A percentile compares a stretch with the other conserved stretches of the same genome.
Evolutionary conservation across 2,797 vertebrate genomes (phyloP).

Genomic region (Chelon labrosus): DNA sequence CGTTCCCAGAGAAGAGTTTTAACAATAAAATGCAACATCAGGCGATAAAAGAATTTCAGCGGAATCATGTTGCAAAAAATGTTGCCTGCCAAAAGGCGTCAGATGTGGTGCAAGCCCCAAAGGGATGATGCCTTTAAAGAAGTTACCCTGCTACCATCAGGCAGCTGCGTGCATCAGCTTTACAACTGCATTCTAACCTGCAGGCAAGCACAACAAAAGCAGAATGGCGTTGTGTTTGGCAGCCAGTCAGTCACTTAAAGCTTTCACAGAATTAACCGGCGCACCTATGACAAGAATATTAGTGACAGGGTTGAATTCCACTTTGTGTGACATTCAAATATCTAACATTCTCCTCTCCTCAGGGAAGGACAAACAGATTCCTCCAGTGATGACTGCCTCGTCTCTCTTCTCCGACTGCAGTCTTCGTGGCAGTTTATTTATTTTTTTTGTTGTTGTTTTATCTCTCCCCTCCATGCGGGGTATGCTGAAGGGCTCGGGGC

Average conservation of each 20-base stretch:
- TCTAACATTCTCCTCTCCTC: constrained; percentile 3
- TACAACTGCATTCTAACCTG: constrained; percentile 47
- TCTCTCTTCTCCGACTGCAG: constrained; percentile 57
- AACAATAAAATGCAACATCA: constrained; percentile 24
- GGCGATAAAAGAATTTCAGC: constrained; percentile 40
- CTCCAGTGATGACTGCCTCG: constrained; percentile 61
- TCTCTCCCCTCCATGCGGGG: constrained; percentile 76
- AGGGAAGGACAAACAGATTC: constrained; percentile 78
- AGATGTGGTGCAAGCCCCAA: constrained; percentile 58
- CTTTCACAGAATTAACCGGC: constrained; percentile 39
- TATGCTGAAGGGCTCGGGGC: constrained; percentile 71
- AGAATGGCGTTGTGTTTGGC: constrained; percentile 42
- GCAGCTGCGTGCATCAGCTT: constrained; percentile 55
- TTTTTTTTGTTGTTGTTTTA: constrained; percentile 68
- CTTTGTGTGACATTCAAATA: constrained; percentile 30
- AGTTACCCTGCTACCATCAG: constrained; percentile 35
- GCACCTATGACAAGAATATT: constrained; percentile 38
- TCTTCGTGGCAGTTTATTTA: constrained; percentile 56
- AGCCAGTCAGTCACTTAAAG: constrained; percentile 46
- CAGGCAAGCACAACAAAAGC: constrained; percentile 45
- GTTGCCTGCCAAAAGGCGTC: constrained; percentile 41
- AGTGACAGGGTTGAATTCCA: constrained; percentile 15
- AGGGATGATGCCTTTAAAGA: constrained; percentile 55
- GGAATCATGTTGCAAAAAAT: constrained; percentile 32
- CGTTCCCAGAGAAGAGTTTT: neutral